phyloP scores from a whole-genome alignment of 1,140 invertebrate genomes.

The Diploscapter pachys region DNA sequence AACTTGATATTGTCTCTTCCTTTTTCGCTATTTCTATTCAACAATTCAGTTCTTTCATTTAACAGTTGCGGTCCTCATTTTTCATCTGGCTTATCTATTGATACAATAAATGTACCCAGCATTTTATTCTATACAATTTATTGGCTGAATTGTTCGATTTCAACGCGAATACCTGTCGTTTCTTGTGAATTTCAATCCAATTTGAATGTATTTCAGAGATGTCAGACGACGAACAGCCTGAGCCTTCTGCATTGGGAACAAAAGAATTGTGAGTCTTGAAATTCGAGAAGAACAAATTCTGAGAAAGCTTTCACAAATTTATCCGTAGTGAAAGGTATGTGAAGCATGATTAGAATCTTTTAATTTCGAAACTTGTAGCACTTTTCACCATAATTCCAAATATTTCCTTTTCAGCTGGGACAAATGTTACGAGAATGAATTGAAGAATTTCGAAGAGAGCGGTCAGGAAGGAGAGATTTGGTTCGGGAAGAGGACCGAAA shows the following conservation, averaged over 20 bases:
- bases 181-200: too few relatives aligned
- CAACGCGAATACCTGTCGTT: not conserved
- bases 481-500: constrained; percentile 78
- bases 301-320: not conserved
- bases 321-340: not conserved
- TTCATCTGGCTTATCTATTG: too few relatives aligned
- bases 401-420: constrained; percentile 71
- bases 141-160: not conserved
- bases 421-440: constrained; percentile 73
- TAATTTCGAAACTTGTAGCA: constrained; percentile 14
- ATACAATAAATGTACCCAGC: too few relatives aligned
- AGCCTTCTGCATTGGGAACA: constrained; percentile 71
- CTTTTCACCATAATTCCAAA: constrained; percentile 36
- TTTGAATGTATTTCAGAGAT: constrained; percentile 3
- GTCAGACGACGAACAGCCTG: constrained; percentile 46
- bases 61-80: too few relatives aligned
- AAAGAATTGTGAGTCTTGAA: constrained; percentile 69
- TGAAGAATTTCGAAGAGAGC: constrained; percentile 75
- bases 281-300: not conserved
- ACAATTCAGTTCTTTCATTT: too few relatives aligned
- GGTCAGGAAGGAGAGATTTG: constrained; percentile 81
- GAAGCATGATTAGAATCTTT: not conserved
- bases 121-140: not conserved
- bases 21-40: too few relatives aligned
- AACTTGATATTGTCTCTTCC: too few relatives aligned